phyloP scores from a whole-genome alignment of 2,888 invertebrate species.

The Acleris emargana region DNA sequence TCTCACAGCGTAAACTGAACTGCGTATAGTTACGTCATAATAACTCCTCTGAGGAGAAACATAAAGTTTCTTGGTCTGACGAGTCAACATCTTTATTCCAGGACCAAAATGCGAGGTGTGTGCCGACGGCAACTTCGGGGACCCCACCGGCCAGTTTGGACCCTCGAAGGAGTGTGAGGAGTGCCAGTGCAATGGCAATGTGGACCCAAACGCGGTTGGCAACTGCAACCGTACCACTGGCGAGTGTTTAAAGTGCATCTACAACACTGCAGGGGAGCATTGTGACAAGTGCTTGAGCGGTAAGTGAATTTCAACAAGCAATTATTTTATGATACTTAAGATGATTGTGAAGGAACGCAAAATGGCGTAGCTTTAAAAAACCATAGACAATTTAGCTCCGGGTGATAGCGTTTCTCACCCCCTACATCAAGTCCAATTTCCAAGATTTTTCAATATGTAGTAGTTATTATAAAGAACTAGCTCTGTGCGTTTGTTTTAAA shows the following conservation, averaged over 20 bases:
- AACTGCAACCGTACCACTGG: constrained; percentile 98
- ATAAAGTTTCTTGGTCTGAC: neutral
- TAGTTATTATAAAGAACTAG: too few species aligned
- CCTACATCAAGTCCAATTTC: too few species aligned
- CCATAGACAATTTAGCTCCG: too few species aligned
- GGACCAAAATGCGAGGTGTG: constrained; percentile 94
- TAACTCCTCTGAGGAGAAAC: too few species aligned
- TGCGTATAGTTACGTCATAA: too few species aligned
- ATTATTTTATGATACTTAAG: too few species aligned
- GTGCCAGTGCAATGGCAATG: constrained; percentile 97
- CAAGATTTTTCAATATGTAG: too few species aligned
- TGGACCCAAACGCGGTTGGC: constrained; percentile 97
- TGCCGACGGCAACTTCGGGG: constrained; percentile 97
- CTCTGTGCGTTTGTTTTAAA: too few species aligned
- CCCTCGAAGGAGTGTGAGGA: constrained; percentile 89
- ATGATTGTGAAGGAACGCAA: too few species aligned
- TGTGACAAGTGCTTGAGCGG: constrained; percentile 97
- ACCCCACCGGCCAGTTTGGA: constrained; percentile 88
- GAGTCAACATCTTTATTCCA: constrained; percentile 46
- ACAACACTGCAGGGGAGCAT: constrained; percentile 95
- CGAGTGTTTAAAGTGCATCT: constrained; percentile 97
- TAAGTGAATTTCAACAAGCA: constrained; percentile 53
- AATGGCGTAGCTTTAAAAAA: too few species aligned
- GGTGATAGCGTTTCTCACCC: too few species aligned
- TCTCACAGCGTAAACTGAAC: too few species aligned